Conservation (phyloP, 2,113 vertebrate species). For the Felis catus region DNA sequence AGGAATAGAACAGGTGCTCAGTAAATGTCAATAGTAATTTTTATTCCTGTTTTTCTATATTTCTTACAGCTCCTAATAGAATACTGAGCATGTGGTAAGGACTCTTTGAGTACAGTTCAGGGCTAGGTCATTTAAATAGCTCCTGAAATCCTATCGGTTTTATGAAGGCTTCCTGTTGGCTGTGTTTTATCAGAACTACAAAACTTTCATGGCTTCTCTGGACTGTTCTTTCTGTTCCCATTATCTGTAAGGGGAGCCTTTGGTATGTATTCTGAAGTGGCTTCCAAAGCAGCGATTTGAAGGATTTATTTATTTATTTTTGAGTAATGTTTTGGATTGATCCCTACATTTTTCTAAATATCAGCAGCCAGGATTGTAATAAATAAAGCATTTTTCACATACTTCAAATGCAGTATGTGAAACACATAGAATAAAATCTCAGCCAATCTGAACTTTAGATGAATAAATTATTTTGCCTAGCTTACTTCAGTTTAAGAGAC, state of each 20-base stretch:
- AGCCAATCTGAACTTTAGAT: not conserved
- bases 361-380: conserved; percentile 58
- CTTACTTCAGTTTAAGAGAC: not conserved
- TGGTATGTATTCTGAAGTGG: conserved; percentile 59
- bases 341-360: conserved; percentile 63
- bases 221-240: conserved; percentile 29
- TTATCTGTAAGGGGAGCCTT: conserved; percentile 52
- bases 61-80: not conserved
- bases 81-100: not conserved
- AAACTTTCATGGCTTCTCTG: not conserved
- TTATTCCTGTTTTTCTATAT: not conserved
- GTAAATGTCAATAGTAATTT: not conserved
- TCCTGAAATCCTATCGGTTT: conserved; percentile 24
- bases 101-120: not conserved
- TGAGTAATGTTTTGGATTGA: conserved; percentile 73
- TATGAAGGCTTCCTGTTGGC: conserved; percentile 53
- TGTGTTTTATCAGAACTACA: conserved; percentile 6
- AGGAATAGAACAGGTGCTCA: not conserved
- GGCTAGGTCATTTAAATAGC: conserved; percentile 22
- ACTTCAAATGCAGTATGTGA: conserved; percentile 48
- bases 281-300: conserved; percentile 64
- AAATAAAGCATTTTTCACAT: conserved; percentile 62
- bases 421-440: conserved; percentile 49
- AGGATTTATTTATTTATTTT: conserved; percentile 68
- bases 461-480: conserved; percentile 50